Evolutionary conservation across 2,888 invertebrate genomes (phyloP), one percentile per base, ranked within the genome.

Genomic region (Caenorhabditis becei): DNA sequence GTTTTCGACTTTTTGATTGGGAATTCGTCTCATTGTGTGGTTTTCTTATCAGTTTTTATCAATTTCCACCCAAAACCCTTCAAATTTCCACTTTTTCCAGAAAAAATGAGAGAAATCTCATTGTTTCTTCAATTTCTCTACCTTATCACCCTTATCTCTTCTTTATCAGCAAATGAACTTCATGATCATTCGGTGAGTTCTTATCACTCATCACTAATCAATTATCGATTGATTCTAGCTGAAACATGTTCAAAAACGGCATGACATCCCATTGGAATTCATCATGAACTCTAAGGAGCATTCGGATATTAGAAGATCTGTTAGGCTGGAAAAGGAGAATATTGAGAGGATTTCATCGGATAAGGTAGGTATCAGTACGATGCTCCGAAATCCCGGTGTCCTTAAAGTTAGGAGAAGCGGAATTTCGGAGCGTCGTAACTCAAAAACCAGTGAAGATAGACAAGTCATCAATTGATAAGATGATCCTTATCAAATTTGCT

Each of bases 231-330:
- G 20, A 32, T 71, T 71, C 20, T 54, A 79, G 79, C 24, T 79
- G 20, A 71, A 72, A 54, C 79, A 79, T 20, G 72, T 72, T 11
- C 79, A 72, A 47, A 79, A 79, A 41, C 59, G 72, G 2, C 79
- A 79, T 44, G 72, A 79, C 35, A 72, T 79, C 14, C 72, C 71
- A 11, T 32, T 72, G 72, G 79, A 79, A 24, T 70, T 66, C 49
- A 72, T 61, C 41, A 72, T 79, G 65, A 66, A 71, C 58, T 79
- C 79, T 0, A 51, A 79, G 4, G 79, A 79, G 53, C 79, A 79
- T 35, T 72, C 79, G 35, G 79, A 79, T 16, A 79, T 79, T 24
- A 16, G 78, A 20, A 58, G 78, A 65, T 78, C 78, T 1, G 69
- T 70, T 1, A 44, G 49, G 23, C n/a, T 41, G 62, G 69, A 69